A percentile compares a stretch with the other conserved stretches of the same genome.
Conservation (phyloP, 2,888 invertebrate genomes). For the Scaptomyza caliginosa region DNA sequence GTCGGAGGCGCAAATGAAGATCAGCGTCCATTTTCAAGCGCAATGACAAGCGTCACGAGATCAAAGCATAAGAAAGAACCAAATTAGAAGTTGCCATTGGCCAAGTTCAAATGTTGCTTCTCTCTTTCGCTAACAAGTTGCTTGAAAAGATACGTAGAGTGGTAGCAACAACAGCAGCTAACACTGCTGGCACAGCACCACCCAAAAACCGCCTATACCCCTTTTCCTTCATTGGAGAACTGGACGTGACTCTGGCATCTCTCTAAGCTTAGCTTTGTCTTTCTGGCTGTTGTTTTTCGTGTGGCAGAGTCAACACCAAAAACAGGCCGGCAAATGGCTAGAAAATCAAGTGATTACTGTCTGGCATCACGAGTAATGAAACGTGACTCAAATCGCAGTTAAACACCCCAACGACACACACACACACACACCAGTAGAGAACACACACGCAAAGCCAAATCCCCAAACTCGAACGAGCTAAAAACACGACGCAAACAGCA, state of each 20-base stretch:
- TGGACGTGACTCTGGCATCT: slow-evolving; percentile 40
- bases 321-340: slow-evolving; percentile 56
- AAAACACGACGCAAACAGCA: slow-evolving; percentile 74
- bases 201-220: neutral
- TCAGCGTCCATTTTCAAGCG: slow-evolving; percentile 28
- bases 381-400: slow-evolving; percentile 81
- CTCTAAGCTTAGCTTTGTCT: neutral
- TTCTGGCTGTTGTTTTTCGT: slow-evolving; percentile 20
- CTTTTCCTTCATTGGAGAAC: neutral
- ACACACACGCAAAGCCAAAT: slow-evolving; percentile 39
- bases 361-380: slow-evolving; percentile 81
- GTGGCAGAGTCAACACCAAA: slow-evolving; percentile 48
- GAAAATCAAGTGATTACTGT: slow-evolving; percentile 81
- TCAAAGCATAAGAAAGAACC: slow-evolving; percentile 66
- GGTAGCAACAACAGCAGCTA: slow-evolving; percentile 44
- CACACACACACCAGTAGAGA: slow-evolving; percentile 27
- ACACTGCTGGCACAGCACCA: slow-evolving; percentile 7
- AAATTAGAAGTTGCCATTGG: slow-evolving; percentile 66
- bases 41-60: slow-evolving; percentile 78
- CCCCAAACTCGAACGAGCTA: slow-evolving; percentile 62
- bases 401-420: slow-evolving; percentile 62
- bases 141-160: slow-evolving; percentile 33
- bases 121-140: slow-evolving; percentile 30
- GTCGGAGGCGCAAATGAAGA: slow-evolving; percentile 48
- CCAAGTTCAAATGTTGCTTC: slow-evolving; percentile 2